Evolutionary conservation across 2,888 invertebrate species (phyloP).

Genomic region (Ceratothoa steindachneri): DNA sequence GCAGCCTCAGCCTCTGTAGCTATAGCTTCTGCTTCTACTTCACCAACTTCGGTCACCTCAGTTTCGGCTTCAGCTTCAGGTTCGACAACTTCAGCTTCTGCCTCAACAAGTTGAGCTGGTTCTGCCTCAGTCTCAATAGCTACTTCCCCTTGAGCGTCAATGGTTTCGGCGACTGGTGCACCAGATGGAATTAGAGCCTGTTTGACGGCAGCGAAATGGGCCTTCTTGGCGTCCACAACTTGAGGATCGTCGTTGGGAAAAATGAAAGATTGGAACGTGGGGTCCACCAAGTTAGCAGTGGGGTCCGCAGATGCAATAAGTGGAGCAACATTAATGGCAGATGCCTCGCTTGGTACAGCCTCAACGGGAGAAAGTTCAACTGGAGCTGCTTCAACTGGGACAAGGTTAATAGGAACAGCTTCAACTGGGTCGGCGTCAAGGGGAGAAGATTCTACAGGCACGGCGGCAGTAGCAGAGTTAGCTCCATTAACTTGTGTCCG

Average conservation of each 20-base stretch:
- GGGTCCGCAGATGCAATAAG: conserved; percentile 20
- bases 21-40: neutral
- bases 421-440: too few species aligned
- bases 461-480: too few species aligned
- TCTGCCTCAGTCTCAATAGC: conserved; percentile 1
- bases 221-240: conserved; percentile 26
- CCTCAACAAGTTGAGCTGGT: conserved; percentile 8
- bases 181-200: conserved; percentile 17
- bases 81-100: too few species aligned
- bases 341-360: neutral
- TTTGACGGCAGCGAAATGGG: conserved; percentile 29
- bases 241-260: conserved; percentile 26
- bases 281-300: conserved; percentile 16
- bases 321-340: neutral
- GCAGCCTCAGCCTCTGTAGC: conserved; percentile 23
- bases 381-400: neutral
- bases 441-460: too few species aligned
- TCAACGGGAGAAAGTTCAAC: neutral
- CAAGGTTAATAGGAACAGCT: conserved; percentile 1
- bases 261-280: conserved; percentile 28
- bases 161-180: neutral
- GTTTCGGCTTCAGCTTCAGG: conserved; percentile 12
- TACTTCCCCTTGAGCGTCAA: neutral
- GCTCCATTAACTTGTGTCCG: too few species aligned
- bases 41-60: conserved; percentile 8